These are phyloP conservation scores for Sardinella longiceps DNA, from an alignment of 2,797 vertebrate species.

Conservation along the genomic window DNA sequence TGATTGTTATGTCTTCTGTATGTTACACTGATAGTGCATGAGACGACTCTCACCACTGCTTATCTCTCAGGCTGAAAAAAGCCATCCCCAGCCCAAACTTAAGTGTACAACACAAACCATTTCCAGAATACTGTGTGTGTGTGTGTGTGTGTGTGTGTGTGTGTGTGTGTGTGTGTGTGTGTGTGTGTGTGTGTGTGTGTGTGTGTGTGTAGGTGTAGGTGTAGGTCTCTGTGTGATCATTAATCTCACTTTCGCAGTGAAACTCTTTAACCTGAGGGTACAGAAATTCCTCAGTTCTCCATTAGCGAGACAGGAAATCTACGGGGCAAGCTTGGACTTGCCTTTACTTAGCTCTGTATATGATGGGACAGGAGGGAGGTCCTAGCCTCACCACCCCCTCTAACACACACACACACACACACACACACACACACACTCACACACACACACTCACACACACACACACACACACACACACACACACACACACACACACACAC, in stretches of 20 bases:
- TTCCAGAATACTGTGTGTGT: constrained; percentile 21
- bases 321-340: constrained; percentile 34
- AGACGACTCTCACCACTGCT: not conserved
- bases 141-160: constrained; percentile 23
- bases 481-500: too few relatives aligned
- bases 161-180: constrained; percentile 14
- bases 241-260: constrained; percentile 47
- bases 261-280: constrained; percentile 50
- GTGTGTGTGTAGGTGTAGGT: not conserved
- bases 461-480: too few relatives aligned
- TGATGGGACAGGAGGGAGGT: not conserved
- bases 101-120: not conserved
- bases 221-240: constrained; percentile 6
- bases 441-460: too few relatives aligned
- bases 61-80: not conserved
- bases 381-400: not conserved
- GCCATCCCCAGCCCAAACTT: not conserved
- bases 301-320: constrained; percentile 56
- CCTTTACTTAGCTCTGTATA: not conserved
- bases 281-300: constrained; percentile 54
- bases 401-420: too few relatives aligned
- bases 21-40: not conserved
- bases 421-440: too few relatives aligned
- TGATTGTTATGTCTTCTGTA: constrained; percentile 11
- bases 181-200: not conserved